Evolutionary conservation across 2,888 invertebrate genomes (phyloP).

Genomic region (Rhodophaea formosa): DNA sequence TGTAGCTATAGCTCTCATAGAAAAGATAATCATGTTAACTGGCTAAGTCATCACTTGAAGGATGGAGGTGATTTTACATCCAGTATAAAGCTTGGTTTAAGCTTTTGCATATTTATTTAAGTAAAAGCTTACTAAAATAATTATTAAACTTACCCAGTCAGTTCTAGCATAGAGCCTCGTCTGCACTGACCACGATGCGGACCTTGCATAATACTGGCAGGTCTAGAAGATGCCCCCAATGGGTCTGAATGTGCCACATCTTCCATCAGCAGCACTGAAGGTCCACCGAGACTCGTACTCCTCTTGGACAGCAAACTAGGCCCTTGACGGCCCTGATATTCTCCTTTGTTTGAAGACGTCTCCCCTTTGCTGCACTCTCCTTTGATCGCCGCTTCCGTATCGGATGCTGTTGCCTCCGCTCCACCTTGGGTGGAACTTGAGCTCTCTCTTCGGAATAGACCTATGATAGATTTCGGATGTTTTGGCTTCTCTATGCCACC

Average conservation of each 20-base stretch:
- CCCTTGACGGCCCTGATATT: conserved; percentile 66
- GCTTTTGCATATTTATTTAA: neutral
- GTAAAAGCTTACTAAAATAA: neutral
- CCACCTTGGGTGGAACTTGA: conserved; percentile 85
- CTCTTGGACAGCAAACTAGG: conserved; percentile 68
- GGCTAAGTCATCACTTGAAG: too few species aligned
- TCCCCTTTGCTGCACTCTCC: conserved; percentile 68
- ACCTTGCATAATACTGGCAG: conserved; percentile 81
- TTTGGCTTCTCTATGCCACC: conserved; percentile 94
- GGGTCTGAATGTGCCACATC: conserved; percentile 82
- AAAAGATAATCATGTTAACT: too few species aligned
- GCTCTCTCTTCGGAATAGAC: conserved; percentile 92
- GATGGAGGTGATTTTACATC: too few species aligned
- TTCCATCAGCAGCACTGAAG: conserved; percentile 82
- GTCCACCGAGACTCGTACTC: conserved; percentile 71
- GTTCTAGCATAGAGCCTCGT: conserved; percentile 91
- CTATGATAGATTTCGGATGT: conserved; percentile 92
- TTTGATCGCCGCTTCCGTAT: conserved; percentile 77
- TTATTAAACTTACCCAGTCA: conserved; percentile 84
- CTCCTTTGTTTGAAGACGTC: conserved; percentile 43
- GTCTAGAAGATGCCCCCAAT: conserved; percentile 82
- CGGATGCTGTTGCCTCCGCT: conserved; percentile 76
- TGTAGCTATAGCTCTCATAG: too few species aligned
- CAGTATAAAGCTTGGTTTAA: too few species aligned
- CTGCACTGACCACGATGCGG: conserved; percentile 85